phyloP scores from a whole-genome alignment of 2,888 invertebrate genomes.

The Iphiclides podalirius region DNA sequence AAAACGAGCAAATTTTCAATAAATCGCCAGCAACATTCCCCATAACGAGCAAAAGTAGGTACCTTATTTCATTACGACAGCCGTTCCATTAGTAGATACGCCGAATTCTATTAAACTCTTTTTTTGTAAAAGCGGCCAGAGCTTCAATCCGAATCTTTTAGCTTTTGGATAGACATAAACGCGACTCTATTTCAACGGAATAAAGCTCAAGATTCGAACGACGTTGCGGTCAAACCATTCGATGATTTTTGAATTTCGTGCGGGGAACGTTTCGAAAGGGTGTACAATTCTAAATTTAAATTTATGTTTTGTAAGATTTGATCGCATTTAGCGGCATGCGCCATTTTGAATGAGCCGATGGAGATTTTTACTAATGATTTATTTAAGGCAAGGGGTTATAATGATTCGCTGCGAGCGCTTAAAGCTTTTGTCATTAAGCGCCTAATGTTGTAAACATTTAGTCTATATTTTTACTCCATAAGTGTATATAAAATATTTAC shows the following conservation, averaged over 20 bases:
- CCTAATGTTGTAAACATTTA: constrained; percentile 34
- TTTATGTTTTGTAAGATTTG: constrained; percentile 79
- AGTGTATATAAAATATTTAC: too few species aligned
- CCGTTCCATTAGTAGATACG: constrained; percentile 75
- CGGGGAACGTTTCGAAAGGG: constrained; percentile 46
- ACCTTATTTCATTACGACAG: constrained; percentile 73
- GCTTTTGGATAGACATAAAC: constrained; percentile 10
- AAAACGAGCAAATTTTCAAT: constrained; percentile 58
- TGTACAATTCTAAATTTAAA: constrained; percentile 75
- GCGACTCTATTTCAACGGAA: constrained; percentile 11
- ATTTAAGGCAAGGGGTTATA: constrained; percentile 53
- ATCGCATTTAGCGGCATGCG: constrained; percentile 71
- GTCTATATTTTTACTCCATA: too few species aligned
- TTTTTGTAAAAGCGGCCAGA: constrained; percentile 49
- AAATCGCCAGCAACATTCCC: constrained; percentile 56
- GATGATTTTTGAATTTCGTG: constrained; percentile 23
- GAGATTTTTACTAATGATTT: constrained; percentile 66
- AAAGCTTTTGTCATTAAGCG: neutral
- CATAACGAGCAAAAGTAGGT: constrained; percentile 61
- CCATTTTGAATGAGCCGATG: constrained; percentile 59
- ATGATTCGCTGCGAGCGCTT: constrained; percentile 38
- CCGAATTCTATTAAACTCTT: constrained; percentile 71
- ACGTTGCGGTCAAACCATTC: constrained; percentile 29
- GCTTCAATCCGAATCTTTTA: constrained; percentile 35
- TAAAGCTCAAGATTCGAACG: constrained; percentile 24